Evolutionary conservation across 2,888 invertebrate genomes (phyloP).

Genomic region (Tinea semifulvella): DNA sequence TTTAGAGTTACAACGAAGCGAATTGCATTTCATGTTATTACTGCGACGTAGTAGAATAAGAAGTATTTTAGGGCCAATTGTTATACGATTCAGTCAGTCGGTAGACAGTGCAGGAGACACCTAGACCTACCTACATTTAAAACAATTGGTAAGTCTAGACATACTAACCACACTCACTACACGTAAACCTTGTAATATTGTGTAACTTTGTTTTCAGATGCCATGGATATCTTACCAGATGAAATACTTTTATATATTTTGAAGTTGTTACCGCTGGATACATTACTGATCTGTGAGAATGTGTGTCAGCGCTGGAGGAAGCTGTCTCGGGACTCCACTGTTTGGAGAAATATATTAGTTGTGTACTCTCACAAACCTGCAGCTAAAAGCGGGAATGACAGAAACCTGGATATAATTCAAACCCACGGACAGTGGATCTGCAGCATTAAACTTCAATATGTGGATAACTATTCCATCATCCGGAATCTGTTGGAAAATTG

Average conservation of each 20-base stretch:
- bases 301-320: slow-evolving; percentile 48
- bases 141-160: no score
- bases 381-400: slow-evolving; percentile 35
- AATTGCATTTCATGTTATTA: not conserved
- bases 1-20: slow-evolving; percentile 1
- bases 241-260: slow-evolving; percentile 49
- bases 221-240: slow-evolving; percentile 41
- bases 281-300: slow-evolving; percentile 38
- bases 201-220: not conserved
- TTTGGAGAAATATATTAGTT: slow-evolving; percentile 42
- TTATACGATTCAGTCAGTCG: no score
- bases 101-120: no score
- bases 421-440: slow-evolving; percentile 38
- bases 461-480: slow-evolving; percentile 40
- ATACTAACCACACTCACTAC: no score
- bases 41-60: not conserved
- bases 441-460: slow-evolving; percentile 45
- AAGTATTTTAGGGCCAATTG: not conserved
- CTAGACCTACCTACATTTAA: no score
- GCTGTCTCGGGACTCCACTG: slow-evolving; percentile 33
- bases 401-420: slow-evolving; percentile 36
- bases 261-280: slow-evolving; percentile 39
- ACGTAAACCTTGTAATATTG: no score
- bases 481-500: slow-evolving; percentile 40
- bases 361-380: slow-evolving; percentile 47